These are phyloP conservation scores for Cryptops parisi DNA, from an alignment of 2,888 invertebrate species.

Conservation along the genomic window DNA sequence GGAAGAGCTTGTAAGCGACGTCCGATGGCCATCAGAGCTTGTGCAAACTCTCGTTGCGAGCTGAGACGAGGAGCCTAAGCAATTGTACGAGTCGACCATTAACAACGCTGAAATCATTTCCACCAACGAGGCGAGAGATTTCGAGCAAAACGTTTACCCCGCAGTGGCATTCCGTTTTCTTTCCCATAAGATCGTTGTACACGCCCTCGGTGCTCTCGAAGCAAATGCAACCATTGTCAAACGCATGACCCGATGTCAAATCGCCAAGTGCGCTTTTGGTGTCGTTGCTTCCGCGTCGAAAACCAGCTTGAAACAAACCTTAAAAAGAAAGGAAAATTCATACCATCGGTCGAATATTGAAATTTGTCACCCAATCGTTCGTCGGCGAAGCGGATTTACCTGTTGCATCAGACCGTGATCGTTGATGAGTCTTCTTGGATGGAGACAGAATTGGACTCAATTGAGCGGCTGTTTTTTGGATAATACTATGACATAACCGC, in stretches of 20 bases:
- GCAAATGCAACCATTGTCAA: constrained; percentile 90
- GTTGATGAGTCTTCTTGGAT: constrained; percentile 60
- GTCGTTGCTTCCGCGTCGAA: constrained; percentile 13
- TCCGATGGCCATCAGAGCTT: constrained; percentile 73
- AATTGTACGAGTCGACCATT: no score
- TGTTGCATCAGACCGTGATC: constrained; percentile 59
- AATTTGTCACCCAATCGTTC: constrained; percentile 9
- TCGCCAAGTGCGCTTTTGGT: constrained; percentile 50
- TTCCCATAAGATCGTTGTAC: constrained; percentile 59
- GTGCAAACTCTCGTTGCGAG: constrained; percentile 70
- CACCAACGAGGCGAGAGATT: no score
- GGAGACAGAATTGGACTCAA: constrained; percentile 24
- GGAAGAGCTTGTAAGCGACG: constrained; percentile 63
- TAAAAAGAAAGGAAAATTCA: neutral
- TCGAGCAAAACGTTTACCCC: constrained; percentile 39
- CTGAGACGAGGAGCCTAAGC: constrained; percentile 70
- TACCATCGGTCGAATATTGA: constrained; percentile 5
- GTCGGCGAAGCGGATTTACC: constrained; percentile 26
- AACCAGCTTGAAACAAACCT: constrained; percentile 14
- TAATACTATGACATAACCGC: neutral
- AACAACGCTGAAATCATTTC: no score
- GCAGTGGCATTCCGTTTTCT: constrained; percentile 61
- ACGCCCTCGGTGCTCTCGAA: constrained; percentile 69
- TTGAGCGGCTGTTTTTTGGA: neutral
- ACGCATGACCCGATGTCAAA: constrained; percentile 83